These are phyloP conservation scores for Aulostomus chinensis DNA, from an alignment of 2,797 vertebrate species.

Conservation along the genomic window DNA sequence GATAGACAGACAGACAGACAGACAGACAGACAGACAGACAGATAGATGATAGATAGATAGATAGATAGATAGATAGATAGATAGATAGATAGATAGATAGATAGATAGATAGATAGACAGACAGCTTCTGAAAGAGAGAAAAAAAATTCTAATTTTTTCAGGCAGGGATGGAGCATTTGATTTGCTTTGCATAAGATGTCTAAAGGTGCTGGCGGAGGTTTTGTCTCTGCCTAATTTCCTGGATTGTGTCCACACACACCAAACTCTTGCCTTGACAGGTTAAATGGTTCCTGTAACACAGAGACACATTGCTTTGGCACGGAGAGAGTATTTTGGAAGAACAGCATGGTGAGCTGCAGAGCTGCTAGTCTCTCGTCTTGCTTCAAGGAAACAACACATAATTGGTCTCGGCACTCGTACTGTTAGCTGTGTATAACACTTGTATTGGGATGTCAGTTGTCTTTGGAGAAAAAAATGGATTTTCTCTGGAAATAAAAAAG, in stretches of 20 bases:
- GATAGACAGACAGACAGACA: no score
- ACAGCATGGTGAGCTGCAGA: constrained; percentile 37
- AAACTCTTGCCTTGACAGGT: constrained; percentile 72
- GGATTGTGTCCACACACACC: constrained; percentile 68
- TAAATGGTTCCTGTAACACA: constrained; percentile 72
- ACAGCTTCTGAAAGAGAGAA: not conserved
- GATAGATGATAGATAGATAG: no score
- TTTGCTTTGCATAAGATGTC: constrained; percentile 24
- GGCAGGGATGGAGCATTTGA: constrained; percentile 5
- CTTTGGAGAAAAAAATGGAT: constrained; percentile 50
- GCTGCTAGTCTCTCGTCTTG: constrained; percentile 46
- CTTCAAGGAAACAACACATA: constrained; percentile 63
- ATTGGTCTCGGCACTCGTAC: constrained; percentile 57
- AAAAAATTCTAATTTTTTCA: not conserved
- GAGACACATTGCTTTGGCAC: constrained; percentile 66
- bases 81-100: no score
- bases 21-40: no score
- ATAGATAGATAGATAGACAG: no score
- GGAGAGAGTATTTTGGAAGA: constrained; percentile 38
- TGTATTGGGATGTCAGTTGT: constrained; percentile 46
- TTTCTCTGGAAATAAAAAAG: constrained; percentile 48
- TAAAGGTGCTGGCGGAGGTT: constrained; percentile 58
- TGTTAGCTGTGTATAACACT: constrained; percentile 48
- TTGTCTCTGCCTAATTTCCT: constrained; percentile 66
- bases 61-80: no score